A percentile compares a stretch with the other conserved stretches of the same genome.
Conservation (phyloP, 2,113 vertebrate genomes). For the Cyanoderma ruficeps region DNA sequence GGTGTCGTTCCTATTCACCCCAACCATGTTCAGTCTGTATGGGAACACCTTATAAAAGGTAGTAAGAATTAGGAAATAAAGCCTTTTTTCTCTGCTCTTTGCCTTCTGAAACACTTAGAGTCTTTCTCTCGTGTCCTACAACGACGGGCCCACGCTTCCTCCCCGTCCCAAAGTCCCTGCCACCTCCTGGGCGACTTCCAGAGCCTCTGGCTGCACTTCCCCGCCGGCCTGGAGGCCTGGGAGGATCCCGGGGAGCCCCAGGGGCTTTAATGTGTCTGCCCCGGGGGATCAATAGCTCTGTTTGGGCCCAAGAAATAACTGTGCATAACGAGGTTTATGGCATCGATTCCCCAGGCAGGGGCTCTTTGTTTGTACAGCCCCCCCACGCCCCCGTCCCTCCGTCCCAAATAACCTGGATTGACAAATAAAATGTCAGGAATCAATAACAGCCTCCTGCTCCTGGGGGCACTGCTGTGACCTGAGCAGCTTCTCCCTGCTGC, state of each 20-base stretch:
- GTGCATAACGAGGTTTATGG: slow-evolving; percentile 52
- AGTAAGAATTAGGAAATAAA: no score
- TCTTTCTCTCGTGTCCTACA: no score
- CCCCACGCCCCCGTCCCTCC: slow-evolving; percentile 14
- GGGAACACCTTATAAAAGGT: no score
- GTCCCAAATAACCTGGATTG: slow-evolving; percentile 28
- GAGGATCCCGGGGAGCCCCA: neutral
- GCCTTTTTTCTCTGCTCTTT: no score
- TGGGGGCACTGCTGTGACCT: neutral
- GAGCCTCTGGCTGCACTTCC: neutral
- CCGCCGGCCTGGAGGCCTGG: neutral
- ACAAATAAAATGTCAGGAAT: slow-evolving; percentile 47
- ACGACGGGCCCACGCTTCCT: neutral
- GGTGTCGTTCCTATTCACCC: no score
- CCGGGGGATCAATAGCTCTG: slow-evolving; percentile 39
- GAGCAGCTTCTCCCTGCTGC: neutral
- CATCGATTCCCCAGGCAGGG: slow-evolving; percentile 45
- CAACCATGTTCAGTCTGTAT: no score
- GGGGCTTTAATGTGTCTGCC: neutral
- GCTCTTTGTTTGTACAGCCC: slow-evolving; percentile 58
- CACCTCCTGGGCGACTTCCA: neutral
- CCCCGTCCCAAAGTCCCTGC: neutral
- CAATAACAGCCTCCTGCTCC: slow-evolving; percentile 19
- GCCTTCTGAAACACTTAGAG: no score
- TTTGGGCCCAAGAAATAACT: slow-evolving; percentile 48